A percentile compares a stretch with the other conserved stretches of the same genome.
Conservation (phyloP, 2,113 vertebrate species). For the Tupaia chinensis region DNA sequence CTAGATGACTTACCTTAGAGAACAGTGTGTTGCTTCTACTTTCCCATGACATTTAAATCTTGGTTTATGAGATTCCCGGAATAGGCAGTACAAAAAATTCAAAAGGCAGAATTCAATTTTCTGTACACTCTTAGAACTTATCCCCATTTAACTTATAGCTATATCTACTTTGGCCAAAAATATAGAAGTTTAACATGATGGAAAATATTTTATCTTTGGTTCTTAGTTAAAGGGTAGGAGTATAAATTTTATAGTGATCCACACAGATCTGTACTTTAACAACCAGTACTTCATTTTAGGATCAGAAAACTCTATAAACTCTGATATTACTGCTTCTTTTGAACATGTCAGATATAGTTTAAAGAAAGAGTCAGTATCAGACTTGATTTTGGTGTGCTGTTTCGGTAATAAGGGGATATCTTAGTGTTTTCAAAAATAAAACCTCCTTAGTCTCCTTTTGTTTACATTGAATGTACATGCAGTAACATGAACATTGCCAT, state of each 20-base stretch:
- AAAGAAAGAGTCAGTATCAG: slow-evolving; percentile 1
- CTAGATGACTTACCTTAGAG: slow-evolving; percentile 39
- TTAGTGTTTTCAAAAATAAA: slow-evolving; percentile 20
- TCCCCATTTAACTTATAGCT: neutral
- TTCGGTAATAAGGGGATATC: neutral
- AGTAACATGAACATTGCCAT: neutral
- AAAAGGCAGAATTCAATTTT: slow-evolving; percentile 1
- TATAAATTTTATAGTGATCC: neutral
- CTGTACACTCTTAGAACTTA: neutral
- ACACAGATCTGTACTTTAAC: slow-evolving; percentile 44
- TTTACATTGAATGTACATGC: neutral
- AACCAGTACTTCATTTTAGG: neutral
- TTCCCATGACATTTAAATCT: slow-evolving; percentile 54
- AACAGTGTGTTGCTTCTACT: slow-evolving; percentile 24
- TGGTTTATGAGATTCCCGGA: slow-evolving; percentile 50
- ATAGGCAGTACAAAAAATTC: slow-evolving; percentile 35
- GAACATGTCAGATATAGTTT: neutral
- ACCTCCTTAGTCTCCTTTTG: neutral
- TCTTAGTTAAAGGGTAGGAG: neutral
- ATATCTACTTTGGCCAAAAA: neutral
- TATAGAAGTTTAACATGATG: neutral
- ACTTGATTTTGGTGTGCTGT: neutral
- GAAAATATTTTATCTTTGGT: slow-evolving; percentile 54
- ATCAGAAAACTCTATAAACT: slow-evolving; percentile 9
- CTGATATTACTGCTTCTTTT: neutral